phyloP scores from a whole-genome alignment of 2,888 invertebrate species.

The Tanypteryx hageni region DNA sequence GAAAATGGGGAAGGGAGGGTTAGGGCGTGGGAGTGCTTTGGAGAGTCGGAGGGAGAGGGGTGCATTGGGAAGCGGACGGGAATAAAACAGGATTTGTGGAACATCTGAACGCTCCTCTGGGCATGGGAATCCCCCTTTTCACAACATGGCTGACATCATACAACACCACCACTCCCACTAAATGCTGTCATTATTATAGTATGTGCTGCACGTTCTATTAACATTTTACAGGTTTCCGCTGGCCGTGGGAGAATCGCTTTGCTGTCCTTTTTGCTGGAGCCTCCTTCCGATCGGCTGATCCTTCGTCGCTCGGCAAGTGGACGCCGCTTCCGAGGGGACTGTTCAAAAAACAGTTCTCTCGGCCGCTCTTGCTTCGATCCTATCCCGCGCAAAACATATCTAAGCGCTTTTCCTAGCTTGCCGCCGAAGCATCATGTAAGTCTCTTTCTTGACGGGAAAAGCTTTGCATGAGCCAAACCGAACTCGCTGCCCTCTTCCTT shows the following conservation, averaged over 20 bases:
- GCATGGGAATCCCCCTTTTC: background rate
- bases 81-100: no score
- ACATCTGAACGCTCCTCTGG: no score
- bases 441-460: background rate
- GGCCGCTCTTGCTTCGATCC: background rate
- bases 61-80: no score
- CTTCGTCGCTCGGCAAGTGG: background rate
- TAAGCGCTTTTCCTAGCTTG: slow-evolving; percentile 40
- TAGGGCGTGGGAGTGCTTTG: no score
- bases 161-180: background rate
- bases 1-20: no score
- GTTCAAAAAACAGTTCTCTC: background rate
- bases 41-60: no score
- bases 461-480: background rate
- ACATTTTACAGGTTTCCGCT: slow-evolving; percentile 51
- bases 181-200: background rate
- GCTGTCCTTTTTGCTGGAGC: background rate
- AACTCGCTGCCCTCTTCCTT: background rate
- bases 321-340: background rate
- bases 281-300: background rate
- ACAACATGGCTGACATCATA: background rate
- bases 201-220: slow-evolving; percentile 19
- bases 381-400: background rate
- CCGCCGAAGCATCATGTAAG: slow-evolving; percentile 50
- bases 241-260: slow-evolving; percentile 5